Percentiles rank a stretch among this genome's conserved stretches.
These are phyloP conservation scores for Phylloscopus collybita DNA, from an alignment of 2,797 vertebrate genomes.

Conservation along the genomic window DNA sequence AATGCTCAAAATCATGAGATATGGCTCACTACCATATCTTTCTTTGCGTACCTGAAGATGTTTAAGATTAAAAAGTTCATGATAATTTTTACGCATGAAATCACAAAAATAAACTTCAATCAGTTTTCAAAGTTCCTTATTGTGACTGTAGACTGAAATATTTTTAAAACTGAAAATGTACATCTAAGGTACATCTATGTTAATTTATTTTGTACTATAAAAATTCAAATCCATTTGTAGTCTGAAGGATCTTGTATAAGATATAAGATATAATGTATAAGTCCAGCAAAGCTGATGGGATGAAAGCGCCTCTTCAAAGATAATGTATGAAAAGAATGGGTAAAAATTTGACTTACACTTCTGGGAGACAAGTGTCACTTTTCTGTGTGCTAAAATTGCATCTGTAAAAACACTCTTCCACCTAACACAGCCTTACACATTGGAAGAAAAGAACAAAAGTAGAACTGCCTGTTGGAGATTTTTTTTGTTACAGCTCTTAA, in stretches of 20 bases:
- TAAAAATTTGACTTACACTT: constrained; percentile 15
- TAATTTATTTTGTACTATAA: not conserved
- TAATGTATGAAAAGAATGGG: not conserved
- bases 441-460: not conserved
- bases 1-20: not conserved
- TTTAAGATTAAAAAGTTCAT: not conserved
- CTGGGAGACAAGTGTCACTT: constrained; percentile 8
- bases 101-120: not conserved
- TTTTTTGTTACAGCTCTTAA: not conserved
- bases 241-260: not conserved
- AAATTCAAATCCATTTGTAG: constrained; percentile 28
- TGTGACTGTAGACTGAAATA: not conserved
- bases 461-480: not conserved
- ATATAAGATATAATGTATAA: not conserved
- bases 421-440: not conserved
- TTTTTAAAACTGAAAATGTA: not conserved
- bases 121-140: not conserved
- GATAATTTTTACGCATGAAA: not conserved
- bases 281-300: not conserved
- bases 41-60: not conserved
- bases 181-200: not conserved
- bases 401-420: constrained; percentile 31
- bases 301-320: constrained; percentile 32
- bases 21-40: not conserved
- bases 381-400: not conserved